These are phyloP conservation scores for Simalia tracyae DNA, from an alignment of 2,797 vertebrate species.

Conservation along the genomic window DNA sequence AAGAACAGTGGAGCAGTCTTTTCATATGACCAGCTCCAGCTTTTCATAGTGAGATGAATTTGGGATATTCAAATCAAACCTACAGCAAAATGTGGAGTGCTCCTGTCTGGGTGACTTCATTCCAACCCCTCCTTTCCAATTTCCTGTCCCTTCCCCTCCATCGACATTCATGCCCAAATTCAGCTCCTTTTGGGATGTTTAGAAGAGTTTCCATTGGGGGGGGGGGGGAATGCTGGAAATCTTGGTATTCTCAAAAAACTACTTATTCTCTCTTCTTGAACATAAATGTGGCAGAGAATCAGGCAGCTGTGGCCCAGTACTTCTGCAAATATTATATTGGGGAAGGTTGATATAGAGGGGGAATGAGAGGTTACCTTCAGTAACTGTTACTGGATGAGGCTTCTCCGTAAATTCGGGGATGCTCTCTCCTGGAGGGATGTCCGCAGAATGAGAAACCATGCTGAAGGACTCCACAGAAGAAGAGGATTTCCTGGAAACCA, in stretches of 20 bases:
- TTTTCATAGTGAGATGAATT: not conserved
- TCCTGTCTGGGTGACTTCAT: not conserved
- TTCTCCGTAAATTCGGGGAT: constrained; percentile 76
- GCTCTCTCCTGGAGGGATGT: constrained; percentile 68
- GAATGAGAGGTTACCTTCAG: constrained; percentile 59
- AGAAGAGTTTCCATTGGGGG: not conserved
- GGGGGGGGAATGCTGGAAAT: not conserved
- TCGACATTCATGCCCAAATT: not conserved
- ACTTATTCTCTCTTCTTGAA: not conserved
- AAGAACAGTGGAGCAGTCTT: not conserved
- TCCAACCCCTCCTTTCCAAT: not conserved
- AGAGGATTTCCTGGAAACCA: constrained; percentile 62
- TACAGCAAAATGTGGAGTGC: not conserved
- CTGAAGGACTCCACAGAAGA: constrained; percentile 67
- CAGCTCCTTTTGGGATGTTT: not conserved
- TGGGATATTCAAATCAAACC: not conserved
- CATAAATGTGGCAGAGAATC: not conserved
- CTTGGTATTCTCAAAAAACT: not conserved
- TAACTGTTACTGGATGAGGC: constrained; percentile 57
- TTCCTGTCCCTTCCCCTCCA: not conserved
- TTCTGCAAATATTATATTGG: not conserved
- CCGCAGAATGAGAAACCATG: constrained; percentile 64
- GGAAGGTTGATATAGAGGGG: not conserved
- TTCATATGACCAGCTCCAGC: not conserved
- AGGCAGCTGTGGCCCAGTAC: not conserved